Base-by-base conservation (phyloP, 2,888 invertebrate genomes). In the Lasioglossum malachurum region DNA sequence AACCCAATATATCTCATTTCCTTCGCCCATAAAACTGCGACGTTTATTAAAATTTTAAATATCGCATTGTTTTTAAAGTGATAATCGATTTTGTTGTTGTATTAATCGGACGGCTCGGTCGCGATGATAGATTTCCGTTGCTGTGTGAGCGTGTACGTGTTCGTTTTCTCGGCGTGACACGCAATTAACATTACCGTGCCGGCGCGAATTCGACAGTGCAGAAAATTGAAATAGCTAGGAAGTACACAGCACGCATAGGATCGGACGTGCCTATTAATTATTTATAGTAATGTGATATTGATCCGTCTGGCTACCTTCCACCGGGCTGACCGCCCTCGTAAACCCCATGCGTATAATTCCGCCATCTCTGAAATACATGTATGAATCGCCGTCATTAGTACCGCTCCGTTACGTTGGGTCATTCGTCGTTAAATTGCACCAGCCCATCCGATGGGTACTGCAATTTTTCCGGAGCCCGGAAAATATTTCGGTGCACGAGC, bases 241-340 rank as follows among this genome's bases (percentile, higher is more conserved):
- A 84, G 87, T 81, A 83, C 82, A 84, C 79, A 75, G 73, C 64
- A 80, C 78, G 89, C 77, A 82, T 76, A 85, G 85, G 71, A 88
- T 82, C 88, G 67, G 76, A 71, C 74, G 78, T 75, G 69, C 23
- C 88, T 91, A 93, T 94, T 94, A 94, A 94, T 94, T 94, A 95
- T 94, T 95, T 93, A 94, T 94, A 93, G 93, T 94, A 94, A 94
- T 94, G 94, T 92, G 94, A 92, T 94, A 95, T 95, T 93, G 94
- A 95, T 94, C 93, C 93, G 94, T 94, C 93, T 93, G 93, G 93
- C 89, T 91, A 88, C 91, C 88, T 90, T 91, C 87, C 90, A 87
- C 87, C 86, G 82, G 90, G 90, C 89, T 89, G 89, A 89, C 90
- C 90, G 84, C 79, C 86, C 79, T 84, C 85, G 86, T 88, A 88